phyloP scores from a whole-genome alignment of 1,140 invertebrate genomes.

The Chlorops oryzae region DNA sequence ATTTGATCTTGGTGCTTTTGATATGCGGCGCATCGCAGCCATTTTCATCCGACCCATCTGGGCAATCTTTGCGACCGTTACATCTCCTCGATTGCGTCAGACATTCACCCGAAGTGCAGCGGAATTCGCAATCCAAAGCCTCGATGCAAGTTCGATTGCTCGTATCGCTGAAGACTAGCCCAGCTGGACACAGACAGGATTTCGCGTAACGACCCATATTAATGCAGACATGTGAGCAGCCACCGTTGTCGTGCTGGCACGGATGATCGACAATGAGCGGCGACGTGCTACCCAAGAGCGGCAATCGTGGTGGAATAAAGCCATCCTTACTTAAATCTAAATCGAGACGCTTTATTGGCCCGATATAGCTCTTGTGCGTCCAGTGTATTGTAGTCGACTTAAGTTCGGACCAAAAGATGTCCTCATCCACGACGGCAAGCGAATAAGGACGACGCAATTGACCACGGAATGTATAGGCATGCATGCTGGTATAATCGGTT shows the following conservation, averaged over 20 bases:
- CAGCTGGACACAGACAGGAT: slow-evolving; percentile 59
- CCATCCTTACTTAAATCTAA: slow-evolving; percentile 18
- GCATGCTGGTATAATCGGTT: slow-evolving; percentile 37
- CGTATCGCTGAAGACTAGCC: slow-evolving; percentile 48
- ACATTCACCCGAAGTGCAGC: slow-evolving; percentile 60
- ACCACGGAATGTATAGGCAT: slow-evolving; percentile 32
- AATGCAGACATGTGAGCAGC: slow-evolving; percentile 69
- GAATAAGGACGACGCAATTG: slow-evolving; percentile 48
- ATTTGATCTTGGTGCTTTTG: slow-evolving; percentile 41
- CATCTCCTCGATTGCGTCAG: slow-evolving; percentile 58
- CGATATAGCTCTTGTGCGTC: slow-evolving; percentile 52
- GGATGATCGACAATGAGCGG: slow-evolving; percentile 47
- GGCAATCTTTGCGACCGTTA: slow-evolving; percentile 64
- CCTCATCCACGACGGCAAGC: slow-evolving; percentile 52
- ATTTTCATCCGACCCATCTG: slow-evolving; percentile 61
- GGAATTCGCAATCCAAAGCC: slow-evolving; percentile 49
- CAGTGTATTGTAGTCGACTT: slow-evolving; percentile 53
- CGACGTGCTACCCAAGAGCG: slow-evolving; percentile 20
- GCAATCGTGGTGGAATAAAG: slow-evolving; percentile 22
- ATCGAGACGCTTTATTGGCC: slow-evolving; percentile 31
- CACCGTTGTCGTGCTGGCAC: slow-evolving; percentile 59
- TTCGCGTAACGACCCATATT: slow-evolving; percentile 26
- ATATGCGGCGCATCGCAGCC: slow-evolving; percentile 51
- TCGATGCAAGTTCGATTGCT: slow-evolving; percentile 52
- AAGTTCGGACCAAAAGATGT: slow-evolving; percentile 58